Conservation (phyloP, 2,113 vertebrate species). For the Phoxinus phoxinus region DNA sequence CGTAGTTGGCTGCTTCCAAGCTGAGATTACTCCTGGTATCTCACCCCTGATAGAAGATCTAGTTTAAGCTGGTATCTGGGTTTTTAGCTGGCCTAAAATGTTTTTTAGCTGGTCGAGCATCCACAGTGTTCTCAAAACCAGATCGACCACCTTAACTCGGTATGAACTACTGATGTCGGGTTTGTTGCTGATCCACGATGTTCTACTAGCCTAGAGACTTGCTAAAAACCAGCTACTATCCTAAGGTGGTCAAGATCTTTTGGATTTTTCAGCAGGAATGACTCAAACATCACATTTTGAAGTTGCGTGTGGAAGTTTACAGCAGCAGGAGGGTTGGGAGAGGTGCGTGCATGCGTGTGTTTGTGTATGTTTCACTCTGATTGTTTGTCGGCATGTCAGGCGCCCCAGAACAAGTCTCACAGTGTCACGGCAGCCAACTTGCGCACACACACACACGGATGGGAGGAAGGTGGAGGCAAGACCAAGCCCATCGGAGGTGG, state of each 20-base stretch:
- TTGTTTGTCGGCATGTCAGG: conserved; percentile 46
- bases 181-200: not conserved
- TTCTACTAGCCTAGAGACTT: not conserved
- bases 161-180: not conserved
- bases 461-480: conserved; percentile 64
- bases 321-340: conserved; percentile 7
- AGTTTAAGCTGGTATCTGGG: not conserved
- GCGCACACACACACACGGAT: conserved; percentile 44
- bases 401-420: conserved; percentile 60
- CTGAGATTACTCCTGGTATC: conserved; percentile 33
- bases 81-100: not conserved
- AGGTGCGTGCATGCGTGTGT: conserved; percentile 35
- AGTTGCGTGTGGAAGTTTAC: not conserved
- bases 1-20: conserved; percentile 39
- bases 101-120: not conserved
- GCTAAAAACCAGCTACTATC: not conserved
- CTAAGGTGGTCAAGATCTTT: not conserved
- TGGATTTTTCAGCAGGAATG: not conserved
- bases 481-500: conserved; percentile 68
- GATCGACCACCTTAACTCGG: not conserved
- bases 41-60: not conserved
- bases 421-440: conserved; percentile 60
- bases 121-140: not conserved
- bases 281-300: not conserved
- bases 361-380: conserved; percentile 38